Base-by-base conservation (phyloP, 2,113 vertebrate species). In the Varanus komodoensis region DNA sequence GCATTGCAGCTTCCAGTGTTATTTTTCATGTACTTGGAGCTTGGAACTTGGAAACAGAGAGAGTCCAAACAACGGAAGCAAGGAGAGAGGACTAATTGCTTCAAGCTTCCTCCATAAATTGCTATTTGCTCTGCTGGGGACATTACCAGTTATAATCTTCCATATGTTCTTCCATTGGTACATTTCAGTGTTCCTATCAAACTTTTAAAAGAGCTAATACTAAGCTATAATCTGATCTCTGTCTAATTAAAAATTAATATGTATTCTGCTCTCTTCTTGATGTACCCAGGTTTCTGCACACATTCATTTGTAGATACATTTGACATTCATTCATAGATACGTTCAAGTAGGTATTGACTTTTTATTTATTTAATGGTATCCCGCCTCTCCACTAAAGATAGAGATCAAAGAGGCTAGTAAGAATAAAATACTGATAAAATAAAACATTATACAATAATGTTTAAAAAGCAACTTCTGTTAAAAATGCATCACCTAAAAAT, bases 121-220 rank as follows among this genome's bases (percentile, higher is more conserved):
- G 73, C 61, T 89, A 54, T 38, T 79, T 85, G 89, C 74, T 84
- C 34, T 89, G 74, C 52, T 89, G 54, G 73, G 82, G 82, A 78
- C 73, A 84, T 74, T 34, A 52, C 52, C 89, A 85, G 69, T 89
- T 89, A 85, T 79, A 84, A 84, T 69, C 74, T 85, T 61, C 82
- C 89, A 85, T 89, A 85, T 89, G 89, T 85, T 89, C 61, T 71
- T 79, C 25, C 82, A 85, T 90, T 90, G 80, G 61, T 79, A 90
- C 74, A 79, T 85, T 90, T 85, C 38, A 79, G 23, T 77, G 88
- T 61, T 34, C 48, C 71, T 54, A 73, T 79, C 74, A 80, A 84
- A 78, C 44, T 64, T 89, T 89, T 89, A 38, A 78, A 78, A 85
- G 82, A 78, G 48, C 48, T 85, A 89, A 89, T 89, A 89, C 75